A percentile compares a stretch with the other conserved stretches of the same genome.
Evolutionary conservation across 2,113 vertebrate genomes (phyloP).

Genomic region (Ibidorhyncha struthersii): DNA sequence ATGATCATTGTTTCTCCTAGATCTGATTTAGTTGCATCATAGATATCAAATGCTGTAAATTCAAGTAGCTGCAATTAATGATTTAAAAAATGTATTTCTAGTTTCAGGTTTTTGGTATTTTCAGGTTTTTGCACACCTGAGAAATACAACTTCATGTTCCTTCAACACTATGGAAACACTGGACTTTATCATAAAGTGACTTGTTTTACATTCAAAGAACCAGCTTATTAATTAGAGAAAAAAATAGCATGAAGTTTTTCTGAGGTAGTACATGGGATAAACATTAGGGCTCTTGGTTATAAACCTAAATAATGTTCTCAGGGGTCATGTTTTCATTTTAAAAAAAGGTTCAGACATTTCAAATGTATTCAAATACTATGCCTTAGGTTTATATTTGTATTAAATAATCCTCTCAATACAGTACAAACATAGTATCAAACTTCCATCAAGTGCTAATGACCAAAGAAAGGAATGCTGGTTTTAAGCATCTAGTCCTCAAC

Average conservation of each 20-base stretch:
- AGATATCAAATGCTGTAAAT: background rate
- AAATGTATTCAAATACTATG: background rate
- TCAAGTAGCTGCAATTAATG: background rate
- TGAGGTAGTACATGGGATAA: background rate
- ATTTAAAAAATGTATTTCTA: background rate
- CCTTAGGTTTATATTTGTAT: background rate
- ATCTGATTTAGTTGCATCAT: background rate
- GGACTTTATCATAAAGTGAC: conserved; percentile 1
- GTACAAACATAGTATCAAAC: background rate
- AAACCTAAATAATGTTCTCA: conserved; percentile 14
- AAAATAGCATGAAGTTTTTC: background rate
- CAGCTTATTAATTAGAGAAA: background rate
- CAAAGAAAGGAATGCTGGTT: background rate
- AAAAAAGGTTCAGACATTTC: background rate
- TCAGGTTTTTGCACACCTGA: background rate
- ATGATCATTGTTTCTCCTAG: background rate
- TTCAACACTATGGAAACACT: background rate
- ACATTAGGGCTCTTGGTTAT: background rate
- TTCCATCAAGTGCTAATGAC: background rate
- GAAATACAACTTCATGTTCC: conserved; percentile 1
- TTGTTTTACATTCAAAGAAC: conserved; percentile 2
- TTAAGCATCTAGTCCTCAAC: background rate
- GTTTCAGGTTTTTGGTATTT: background rate
- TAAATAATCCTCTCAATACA: background rate
- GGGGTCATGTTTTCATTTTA: background rate